Conservation (phyloP, 2,113 vertebrate species). For the Chionodraco myersi region DNA sequence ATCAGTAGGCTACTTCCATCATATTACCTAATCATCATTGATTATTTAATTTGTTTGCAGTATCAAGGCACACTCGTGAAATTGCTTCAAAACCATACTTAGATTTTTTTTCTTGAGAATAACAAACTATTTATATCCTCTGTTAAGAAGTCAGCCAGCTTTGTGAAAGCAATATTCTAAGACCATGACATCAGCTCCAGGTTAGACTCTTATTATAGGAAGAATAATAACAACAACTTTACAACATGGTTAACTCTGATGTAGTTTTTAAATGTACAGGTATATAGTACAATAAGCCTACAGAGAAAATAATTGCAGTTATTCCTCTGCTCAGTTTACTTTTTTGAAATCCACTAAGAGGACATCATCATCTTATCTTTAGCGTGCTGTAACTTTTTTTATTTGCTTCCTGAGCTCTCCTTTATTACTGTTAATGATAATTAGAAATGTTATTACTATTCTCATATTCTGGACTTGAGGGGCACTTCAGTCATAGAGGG, state of each 20-base stretch:
- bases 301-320: neutral
- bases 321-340: neutral
- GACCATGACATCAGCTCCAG: neutral
- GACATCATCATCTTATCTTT: neutral
- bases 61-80: neutral
- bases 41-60: neutral
- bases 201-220: neutral
- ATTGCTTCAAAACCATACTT: neutral
- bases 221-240: neutral
- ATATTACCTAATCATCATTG: neutral
- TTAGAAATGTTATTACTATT: conserved; percentile 19
- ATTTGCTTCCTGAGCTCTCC: neutral
- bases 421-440: neutral
- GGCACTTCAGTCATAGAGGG: neutral
- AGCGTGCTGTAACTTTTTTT: neutral
- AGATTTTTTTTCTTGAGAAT: neutral
- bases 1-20: neutral
- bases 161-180: neutral
- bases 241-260: neutral
- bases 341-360: neutral
- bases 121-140: too few relatives aligned
- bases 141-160: neutral
- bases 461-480: neutral
- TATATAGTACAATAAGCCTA: neutral
- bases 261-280: neutral